phyloP scores from a whole-genome alignment of 2,113 vertebrate species.

The Apaloderma vittatum region DNA sequence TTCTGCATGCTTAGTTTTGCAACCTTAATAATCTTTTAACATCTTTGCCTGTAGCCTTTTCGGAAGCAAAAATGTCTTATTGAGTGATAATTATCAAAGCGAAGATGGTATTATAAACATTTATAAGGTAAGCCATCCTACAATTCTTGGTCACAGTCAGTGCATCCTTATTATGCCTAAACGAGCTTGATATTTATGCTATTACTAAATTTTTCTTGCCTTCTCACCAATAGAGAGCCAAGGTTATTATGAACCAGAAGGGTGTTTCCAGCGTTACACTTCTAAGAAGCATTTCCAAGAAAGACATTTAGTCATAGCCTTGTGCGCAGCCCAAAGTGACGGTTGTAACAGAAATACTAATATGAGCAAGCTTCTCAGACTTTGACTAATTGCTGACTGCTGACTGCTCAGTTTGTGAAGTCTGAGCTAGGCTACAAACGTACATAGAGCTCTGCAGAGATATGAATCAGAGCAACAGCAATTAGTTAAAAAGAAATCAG shows the following conservation, averaged over 20 bases:
- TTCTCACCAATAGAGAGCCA: not conserved
- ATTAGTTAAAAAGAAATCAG: constrained; percentile 35
- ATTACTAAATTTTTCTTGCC: not conserved
- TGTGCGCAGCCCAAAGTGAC: constrained; percentile 27
- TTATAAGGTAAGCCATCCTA: not conserved
- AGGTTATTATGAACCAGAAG: not conserved
- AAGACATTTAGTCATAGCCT: constrained; percentile 56
- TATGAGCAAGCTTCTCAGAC: constrained; percentile 58
- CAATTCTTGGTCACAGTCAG: not conserved
- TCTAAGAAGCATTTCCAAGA: constrained; percentile 63
- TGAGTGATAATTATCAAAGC: not conserved
- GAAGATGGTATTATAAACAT: not conserved
- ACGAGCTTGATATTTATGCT: not conserved
- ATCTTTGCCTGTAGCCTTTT: not conserved
- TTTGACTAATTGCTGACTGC: constrained; percentile 62
- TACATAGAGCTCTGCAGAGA: not conserved
- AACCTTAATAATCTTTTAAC: not conserved
- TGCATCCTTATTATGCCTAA: not conserved
- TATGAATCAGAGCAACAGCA: constrained; percentile 38
- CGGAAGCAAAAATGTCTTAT: not conserved
- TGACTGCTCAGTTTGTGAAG: constrained; percentile 60
- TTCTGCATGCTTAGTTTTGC: constrained; percentile 21
- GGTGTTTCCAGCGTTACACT: not conserved
- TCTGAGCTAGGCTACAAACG: constrained; percentile 1
- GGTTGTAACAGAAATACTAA: constrained; percentile 21